Conservation (phyloP, 1,140 invertebrate species). For the Drosophila yakuba region DNA sequence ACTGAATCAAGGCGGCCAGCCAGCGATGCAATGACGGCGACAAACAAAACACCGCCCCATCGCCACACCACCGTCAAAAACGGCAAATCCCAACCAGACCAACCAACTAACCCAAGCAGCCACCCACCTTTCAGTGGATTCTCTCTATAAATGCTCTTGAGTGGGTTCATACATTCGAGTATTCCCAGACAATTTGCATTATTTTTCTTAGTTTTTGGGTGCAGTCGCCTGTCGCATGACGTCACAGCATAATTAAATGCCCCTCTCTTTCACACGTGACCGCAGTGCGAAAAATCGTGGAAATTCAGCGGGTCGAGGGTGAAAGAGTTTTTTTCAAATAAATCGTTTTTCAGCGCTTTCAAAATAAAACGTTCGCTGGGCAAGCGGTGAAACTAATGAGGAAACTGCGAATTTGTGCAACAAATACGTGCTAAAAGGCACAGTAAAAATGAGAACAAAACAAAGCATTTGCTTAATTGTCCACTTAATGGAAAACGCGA, state of each 20-base stretch:
- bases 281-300: constrained; percentile 4
- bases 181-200: constrained; percentile 4
- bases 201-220: constrained; percentile 30
- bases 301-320: background rate
- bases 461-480: constrained; percentile 21
- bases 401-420: constrained; percentile 74
- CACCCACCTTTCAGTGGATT: constrained; percentile 28
- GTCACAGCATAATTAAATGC: constrained; percentile 6
- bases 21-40: constrained; percentile 39
- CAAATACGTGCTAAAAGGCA: constrained; percentile 60
- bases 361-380: constrained; percentile 10
- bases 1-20: constrained; percentile 50
- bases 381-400: constrained; percentile 65
- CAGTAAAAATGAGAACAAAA: constrained; percentile 4
- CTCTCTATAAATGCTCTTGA: constrained; percentile 31
- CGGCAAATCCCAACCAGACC: background rate
- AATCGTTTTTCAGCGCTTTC: constrained; percentile 55
- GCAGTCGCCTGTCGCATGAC: constrained; percentile 30
- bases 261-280: constrained; percentile 28
- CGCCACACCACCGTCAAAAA: constrained; percentile 18
- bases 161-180: constrained; percentile 18
- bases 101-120: background rate
- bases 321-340: constrained; percentile 23
- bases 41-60: constrained; percentile 39
- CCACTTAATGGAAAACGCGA: constrained; percentile 9